These are phyloP conservation scores for Heterodera carotae DNA, from an alignment of 1,140 invertebrate species.

Conservation along the genomic window DNA sequence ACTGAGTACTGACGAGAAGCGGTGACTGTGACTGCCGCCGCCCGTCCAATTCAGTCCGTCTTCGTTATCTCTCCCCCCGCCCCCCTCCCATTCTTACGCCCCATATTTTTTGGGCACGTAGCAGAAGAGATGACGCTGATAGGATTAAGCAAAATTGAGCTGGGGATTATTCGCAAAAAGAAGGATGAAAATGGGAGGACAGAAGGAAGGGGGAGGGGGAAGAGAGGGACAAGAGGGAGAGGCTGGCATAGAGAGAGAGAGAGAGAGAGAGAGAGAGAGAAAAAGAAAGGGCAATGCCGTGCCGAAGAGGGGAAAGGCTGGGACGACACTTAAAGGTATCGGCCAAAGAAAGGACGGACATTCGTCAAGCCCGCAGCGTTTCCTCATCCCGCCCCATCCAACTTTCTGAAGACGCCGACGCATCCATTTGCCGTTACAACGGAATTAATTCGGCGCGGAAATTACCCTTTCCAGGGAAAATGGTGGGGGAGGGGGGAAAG, in stretches of 20 bases:
- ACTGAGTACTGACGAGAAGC: neutral
- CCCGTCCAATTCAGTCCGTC: neutral
- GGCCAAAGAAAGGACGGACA: neutral
- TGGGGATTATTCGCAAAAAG: neutral
- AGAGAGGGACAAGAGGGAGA: neutral
- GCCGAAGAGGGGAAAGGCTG: neutral
- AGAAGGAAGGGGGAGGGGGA: neutral
- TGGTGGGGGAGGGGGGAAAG: too few relatives aligned
- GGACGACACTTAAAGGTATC: neutral
- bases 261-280: neutral
- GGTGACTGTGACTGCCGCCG: neutral
- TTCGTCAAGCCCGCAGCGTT: neutral
- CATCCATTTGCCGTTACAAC: neutral
- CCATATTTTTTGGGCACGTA: neutral
- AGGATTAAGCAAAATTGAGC: constrained; percentile 21
- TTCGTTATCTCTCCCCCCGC: too few relatives aligned
- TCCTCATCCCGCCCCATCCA: neutral
- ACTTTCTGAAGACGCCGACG: neutral
- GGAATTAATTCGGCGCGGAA: constrained; percentile 17
- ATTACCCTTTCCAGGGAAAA: neutral
- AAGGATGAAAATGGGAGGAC: neutral
- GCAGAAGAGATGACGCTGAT: constrained; percentile 17
- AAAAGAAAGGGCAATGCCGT: neutral
- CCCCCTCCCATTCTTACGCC: neutral
- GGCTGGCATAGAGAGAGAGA: neutral